These are phyloP conservation scores for Cygnus olor DNA, from an alignment of 2,797 vertebrate species.

Conservation along the genomic window DNA sequence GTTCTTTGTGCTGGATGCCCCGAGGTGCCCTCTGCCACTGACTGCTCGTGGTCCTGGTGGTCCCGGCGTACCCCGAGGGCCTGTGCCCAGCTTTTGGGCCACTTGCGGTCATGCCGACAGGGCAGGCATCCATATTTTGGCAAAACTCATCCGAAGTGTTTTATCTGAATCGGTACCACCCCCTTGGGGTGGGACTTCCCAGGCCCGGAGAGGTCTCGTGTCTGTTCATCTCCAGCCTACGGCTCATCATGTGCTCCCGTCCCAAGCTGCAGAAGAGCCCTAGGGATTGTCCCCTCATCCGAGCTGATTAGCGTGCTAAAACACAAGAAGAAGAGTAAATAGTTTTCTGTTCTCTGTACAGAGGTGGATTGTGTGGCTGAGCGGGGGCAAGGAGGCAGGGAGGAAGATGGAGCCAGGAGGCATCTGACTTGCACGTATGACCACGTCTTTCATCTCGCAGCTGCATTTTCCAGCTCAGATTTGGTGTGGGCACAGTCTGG, in stretches of 20 bases:
- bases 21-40: background rate
- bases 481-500: background rate
- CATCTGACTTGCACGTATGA: background rate
- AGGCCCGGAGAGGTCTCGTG: background rate
- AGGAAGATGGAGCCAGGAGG: background rate
- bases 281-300: background rate
- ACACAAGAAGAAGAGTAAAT: accelerated
- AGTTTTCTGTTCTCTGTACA: background rate
- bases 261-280: background rate
- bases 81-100: background rate
- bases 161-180: background rate
- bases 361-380: background rate
- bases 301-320: background rate
- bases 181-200: background rate
- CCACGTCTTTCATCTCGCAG: background rate
- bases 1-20: background rate
- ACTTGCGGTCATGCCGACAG: background rate
- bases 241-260: background rate
- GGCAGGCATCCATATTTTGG: background rate
- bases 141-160: background rate
- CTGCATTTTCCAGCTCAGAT: background rate
- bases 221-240: background rate
- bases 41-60: background rate
- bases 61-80: background rate
- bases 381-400: background rate